Evolutionary conservation across 2,113 vertebrate species (phyloP), one percentile per base, ranked within the genome.

Genomic region (Alligator sinensis): DNA sequence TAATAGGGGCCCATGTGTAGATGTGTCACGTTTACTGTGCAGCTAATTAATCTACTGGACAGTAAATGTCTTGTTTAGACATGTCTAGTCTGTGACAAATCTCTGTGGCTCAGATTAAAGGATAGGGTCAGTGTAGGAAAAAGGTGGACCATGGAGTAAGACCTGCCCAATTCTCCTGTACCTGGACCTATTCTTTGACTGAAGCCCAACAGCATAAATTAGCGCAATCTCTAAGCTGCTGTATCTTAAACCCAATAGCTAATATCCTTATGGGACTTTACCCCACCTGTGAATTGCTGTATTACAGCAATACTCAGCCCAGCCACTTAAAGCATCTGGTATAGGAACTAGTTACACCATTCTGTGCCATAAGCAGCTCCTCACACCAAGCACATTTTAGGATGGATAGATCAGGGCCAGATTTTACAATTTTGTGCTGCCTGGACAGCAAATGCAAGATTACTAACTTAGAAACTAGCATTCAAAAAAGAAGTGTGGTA

Each of bases 381-480:
- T 85, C 59, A 28, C 9, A n/a, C 62, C 62, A 66, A 70, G 66
- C 18, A 19, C 18, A 86, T 54, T 34, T 11, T 16, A 75, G 58
- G 27, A 3, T 72, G 57, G 81, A 57, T 15, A 22, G 47, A 60
- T 84, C 80, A 90, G 87, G 82, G 76, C 88, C 19, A 72, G 54
- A 60, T 91, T 86, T 88, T 78, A 94, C 68, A 55, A 57, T 21
- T 1, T 13, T 24, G 57, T 68, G 57, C 54, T 81, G n/a, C 91
- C 59, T 60, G 77, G 92, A 38, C 54, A 85, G 83, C 14, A 34
- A 72, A 47, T 12, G 22, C 30, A 11, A 12, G 95, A 95, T 86
- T 96, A 93, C 90, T 82, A 95, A 95, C 93, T 1, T 59, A 94
- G 94, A 96, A 96, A 95, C 90, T 92, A 86, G 93, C 70, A 88